A percentile compares a stretch with the other conserved stretches of the same genome.
Evolutionary conservation across 2,888 invertebrate genomes (phyloP).

Genomic region (Augochlorella aurata): DNA sequence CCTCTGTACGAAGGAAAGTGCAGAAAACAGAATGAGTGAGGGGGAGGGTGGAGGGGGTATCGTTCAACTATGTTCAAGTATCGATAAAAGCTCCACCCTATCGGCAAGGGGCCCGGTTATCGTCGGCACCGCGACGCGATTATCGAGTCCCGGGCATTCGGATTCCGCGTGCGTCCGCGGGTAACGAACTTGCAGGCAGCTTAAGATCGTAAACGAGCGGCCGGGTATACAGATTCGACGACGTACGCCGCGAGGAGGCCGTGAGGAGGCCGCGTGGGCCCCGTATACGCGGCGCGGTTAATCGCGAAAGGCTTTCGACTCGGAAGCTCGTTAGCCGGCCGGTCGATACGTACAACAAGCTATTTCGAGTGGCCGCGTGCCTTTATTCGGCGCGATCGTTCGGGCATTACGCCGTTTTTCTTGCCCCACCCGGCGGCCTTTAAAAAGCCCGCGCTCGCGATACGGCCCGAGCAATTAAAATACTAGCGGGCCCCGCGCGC

Average conservation of each 20-base stretch:
- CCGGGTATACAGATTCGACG: conserved; percentile 36
- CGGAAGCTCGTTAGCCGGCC: conserved; percentile 41
- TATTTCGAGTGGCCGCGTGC: conserved; percentile 56
- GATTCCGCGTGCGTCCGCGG: conserved; percentile 37
- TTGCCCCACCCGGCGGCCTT: conserved; percentile 32
- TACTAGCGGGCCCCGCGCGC: conserved; percentile 55
- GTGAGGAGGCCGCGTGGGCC: neutral
- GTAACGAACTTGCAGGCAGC: conserved; percentile 39
- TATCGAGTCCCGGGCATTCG: conserved; percentile 16
- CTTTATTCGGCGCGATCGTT: conserved; percentile 64
- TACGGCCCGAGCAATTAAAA: conserved; percentile 67
- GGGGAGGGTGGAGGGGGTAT: neutral
- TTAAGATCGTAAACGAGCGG: conserved; percentile 41
- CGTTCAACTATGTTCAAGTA: neutral
- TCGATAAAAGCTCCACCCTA: conserved; percentile 7
- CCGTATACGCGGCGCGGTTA: conserved; percentile 23
- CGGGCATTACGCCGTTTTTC: conserved; percentile 48
- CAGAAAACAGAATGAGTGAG: neutral
- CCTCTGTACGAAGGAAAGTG: neutral
- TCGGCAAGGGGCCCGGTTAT: conserved; percentile 11
- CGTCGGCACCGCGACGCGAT: conserved; percentile 18
- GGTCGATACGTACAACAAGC: conserved; percentile 30
- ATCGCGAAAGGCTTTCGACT: conserved; percentile 36
- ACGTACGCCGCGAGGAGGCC: neutral
- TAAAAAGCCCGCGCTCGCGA: conserved; percentile 55